phyloP scores from a whole-genome alignment of 92 coral and sea anemone species.

The Plumapathes pennacea region DNA sequence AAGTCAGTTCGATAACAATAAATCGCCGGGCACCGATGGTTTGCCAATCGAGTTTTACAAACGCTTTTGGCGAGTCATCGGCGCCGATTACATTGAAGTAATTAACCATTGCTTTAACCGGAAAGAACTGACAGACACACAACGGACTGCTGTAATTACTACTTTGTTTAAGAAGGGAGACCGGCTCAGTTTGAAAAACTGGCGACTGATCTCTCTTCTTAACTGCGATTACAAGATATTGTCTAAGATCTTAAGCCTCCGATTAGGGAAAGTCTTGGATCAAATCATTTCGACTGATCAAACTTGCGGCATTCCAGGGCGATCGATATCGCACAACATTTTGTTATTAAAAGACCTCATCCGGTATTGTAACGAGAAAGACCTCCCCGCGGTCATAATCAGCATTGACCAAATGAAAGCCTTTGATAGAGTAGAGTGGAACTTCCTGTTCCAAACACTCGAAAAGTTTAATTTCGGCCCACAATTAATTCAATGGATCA shows the following conservation, averaged over 20 bases:
- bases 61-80: constrained; percentile 16
- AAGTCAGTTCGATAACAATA: neutral
- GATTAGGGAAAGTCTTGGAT: constrained; percentile 11
- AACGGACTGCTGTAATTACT: constrained; percentile 12
- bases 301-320: constrained; percentile 17
- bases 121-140: neutral
- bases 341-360: constrained; percentile 4
- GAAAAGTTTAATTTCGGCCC: constrained; percentile 8
- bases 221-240: constrained; percentile 19
- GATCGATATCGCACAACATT: constrained; percentile 15
- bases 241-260: constrained; percentile 1
- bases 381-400: neutral
- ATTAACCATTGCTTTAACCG: neutral
- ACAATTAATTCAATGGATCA: neutral
- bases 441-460: neutral
- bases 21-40: constrained; percentile 3
- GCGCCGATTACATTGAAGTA: neutral
- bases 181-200: constrained; percentile 2
- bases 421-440: constrained; percentile 10
- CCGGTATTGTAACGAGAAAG: neutral
- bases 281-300: neutral
- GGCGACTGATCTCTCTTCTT: constrained; percentile 26
- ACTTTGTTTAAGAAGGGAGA: constrained; percentile 20
- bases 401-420: constrained; percentile 10
- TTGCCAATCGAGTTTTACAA: constrained; percentile 11